Percentiles rank a stretch among this genome's conserved stretches.
These are phyloP conservation scores for Paramormyrops hopkinsi DNA, from an alignment of 2,797 vertebrate species.

Conservation along the genomic window DNA sequence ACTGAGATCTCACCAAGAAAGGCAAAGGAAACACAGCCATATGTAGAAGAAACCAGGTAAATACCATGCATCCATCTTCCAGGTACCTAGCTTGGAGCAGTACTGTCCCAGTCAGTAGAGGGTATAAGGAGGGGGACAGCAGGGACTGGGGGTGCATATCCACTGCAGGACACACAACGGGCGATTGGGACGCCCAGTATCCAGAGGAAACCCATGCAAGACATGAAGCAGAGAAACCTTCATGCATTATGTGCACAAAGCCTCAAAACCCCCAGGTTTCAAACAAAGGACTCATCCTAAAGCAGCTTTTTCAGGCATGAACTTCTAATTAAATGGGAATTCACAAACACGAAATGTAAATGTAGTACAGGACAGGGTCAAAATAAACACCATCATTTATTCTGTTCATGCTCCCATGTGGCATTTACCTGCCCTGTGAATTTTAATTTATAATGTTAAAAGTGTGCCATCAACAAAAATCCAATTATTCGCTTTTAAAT, in stretches of 20 bases:
- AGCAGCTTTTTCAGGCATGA: not conserved
- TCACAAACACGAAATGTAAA: not conserved
- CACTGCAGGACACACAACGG: not conserved
- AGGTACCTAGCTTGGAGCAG: not conserved
- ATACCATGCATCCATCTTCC: not conserved
- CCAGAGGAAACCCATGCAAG: not conserved
- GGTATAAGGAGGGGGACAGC: not conserved
- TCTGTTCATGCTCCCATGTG: not conserved
- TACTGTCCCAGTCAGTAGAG: not conserved
- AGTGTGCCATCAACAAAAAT: conserved; percentile 15
- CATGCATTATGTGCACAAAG: not conserved
- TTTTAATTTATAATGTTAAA: conserved; percentile 14
- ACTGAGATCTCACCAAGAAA: not conserved
- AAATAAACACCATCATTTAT: not conserved
- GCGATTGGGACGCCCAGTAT: not conserved
- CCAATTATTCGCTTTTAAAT: conserved; percentile 16
- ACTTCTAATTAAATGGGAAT: not conserved
- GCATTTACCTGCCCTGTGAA: conserved; percentile 13
- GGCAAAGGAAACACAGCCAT: not conserved
- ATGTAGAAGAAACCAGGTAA: not conserved
- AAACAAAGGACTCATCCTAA: not conserved
- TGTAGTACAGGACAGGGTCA: not conserved
- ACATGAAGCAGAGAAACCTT: not conserved
- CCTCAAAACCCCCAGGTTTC: not conserved
- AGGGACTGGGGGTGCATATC: not conserved